Base-by-base conservation (phyloP, 2,888 invertebrate genomes). In the Trichogramma evanescens region DNA sequence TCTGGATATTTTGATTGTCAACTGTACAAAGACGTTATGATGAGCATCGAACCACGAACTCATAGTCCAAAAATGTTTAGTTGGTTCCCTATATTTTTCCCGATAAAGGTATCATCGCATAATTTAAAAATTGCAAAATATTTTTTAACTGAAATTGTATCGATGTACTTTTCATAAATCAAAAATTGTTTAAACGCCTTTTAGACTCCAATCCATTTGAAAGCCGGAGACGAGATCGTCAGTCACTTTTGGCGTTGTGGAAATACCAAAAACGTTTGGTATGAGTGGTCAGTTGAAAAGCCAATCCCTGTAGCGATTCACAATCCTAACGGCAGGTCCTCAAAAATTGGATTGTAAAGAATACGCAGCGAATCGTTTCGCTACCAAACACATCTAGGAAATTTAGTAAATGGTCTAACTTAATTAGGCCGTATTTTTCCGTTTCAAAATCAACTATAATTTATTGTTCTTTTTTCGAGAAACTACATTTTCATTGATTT, bases 1-100 rank as follows among this genome's bases (percentile, higher is more conserved):
- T 92, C 91, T 40, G 99, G 99, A 5, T 99, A 94, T 78, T 99
- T 99, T 80, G 91, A 95, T 73, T 87, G 94, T 48, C 80, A 85
- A 38, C 82, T 99, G 10, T 97, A 91, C 78, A 89, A 89, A 64
- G 86, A 92, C 71, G 85, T 95, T 59, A 85, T 80, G 69, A 81
- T 99, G 53, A 97, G 97, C 77, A 97, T 94, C 71, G 87, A 91
- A 70, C 97, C 98, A 1, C 82, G 85, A 51, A 91, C 91, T 1
- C 92, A 94, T 75, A 93, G 95, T 26, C 83, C 84, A 1, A 93
- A 92, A 68, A 94, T 99, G 94, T 91, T 95, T 72, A 95, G 95
- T 64, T 99, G 99, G 99, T 99, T 98, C 77, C 96, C 98, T 5
- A 91, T 96, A 66, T 91, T 91, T 70, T 95, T 98, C 74, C 97